A percentile compares a stretch with the other conserved stretches of the same genome.
These are phyloP conservation scores for Pangasianodon hypophthalmus DNA, from an alignment of 2,113 vertebrate species.

Conservation along the genomic window DNA sequence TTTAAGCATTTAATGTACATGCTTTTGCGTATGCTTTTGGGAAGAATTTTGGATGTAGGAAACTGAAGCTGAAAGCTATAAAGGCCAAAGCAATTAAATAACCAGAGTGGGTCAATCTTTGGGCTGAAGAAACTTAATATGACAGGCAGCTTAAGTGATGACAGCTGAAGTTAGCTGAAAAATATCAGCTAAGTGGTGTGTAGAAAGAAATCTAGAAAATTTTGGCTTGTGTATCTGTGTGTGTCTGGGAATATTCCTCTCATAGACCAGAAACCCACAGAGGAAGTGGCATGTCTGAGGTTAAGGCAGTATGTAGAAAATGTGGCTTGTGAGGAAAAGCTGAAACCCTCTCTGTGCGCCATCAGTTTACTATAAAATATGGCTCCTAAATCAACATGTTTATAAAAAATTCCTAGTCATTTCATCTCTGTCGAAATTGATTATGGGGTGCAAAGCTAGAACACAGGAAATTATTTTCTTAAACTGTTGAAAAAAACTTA, in stretches of 20 bases:
- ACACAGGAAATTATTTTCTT: neutral
- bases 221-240: neutral
- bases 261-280: constrained; percentile 18
- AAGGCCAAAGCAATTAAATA: constrained; percentile 11
- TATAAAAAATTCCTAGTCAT: neutral
- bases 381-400: neutral
- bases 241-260: constrained; percentile 22
- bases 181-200: constrained; percentile 1
- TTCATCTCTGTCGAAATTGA: constrained; percentile 3
- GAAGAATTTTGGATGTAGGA: neutral
- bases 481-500: neutral
- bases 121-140: neutral
- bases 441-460: neutral
- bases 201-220: neutral
- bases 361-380: neutral
- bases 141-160: constrained; percentile 7
- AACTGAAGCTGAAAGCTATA: constrained; percentile 16
- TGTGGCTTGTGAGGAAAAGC: constrained; percentile 28
- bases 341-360: neutral
- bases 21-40: neutral
- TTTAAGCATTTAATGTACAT: neutral
- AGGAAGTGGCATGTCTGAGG: constrained; percentile 45
- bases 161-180: neutral
- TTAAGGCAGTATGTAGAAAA: constrained; percentile 36
- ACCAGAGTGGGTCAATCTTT: neutral